These are phyloP conservation scores for Hemiprocne comata DNA, from an alignment of 2,113 vertebrate genomes.

Conservation along the genomic window DNA sequence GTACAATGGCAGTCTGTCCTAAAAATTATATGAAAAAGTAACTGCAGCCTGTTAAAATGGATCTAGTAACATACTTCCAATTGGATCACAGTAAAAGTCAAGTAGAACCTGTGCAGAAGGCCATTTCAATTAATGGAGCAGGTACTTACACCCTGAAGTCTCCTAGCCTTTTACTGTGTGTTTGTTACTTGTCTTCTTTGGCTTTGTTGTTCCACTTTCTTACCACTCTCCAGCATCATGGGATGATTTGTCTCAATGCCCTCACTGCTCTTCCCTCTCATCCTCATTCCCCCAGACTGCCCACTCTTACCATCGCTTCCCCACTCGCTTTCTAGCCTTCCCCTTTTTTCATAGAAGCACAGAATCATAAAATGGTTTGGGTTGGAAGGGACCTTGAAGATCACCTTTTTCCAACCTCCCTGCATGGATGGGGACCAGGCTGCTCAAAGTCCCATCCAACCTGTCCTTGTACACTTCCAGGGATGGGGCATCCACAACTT, in stretches of 20 bases:
- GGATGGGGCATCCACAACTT: too few species aligned
- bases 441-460: too few species aligned
- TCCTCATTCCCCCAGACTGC: background rate
- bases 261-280: background rate
- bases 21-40: background rate
- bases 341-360: background rate
- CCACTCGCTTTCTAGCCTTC: background rate
- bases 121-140: background rate
- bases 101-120: background rate
- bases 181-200: background rate
- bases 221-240: background rate
- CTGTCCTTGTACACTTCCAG: too few species aligned
- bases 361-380: too few species aligned
- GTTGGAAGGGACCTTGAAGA: too few species aligned
- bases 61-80: background rate
- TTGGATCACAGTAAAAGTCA: background rate
- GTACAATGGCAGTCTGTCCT: background rate
- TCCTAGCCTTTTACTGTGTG: background rate
- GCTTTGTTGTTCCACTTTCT: background rate
- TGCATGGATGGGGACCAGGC: too few species aligned
- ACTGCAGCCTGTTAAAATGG: background rate
- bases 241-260: background rate
- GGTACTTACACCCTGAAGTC: background rate
- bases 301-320: background rate
- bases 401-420: too few species aligned